Conservation (phyloP, 2,797 vertebrate species). For the Thamnophis elegans region DNA sequence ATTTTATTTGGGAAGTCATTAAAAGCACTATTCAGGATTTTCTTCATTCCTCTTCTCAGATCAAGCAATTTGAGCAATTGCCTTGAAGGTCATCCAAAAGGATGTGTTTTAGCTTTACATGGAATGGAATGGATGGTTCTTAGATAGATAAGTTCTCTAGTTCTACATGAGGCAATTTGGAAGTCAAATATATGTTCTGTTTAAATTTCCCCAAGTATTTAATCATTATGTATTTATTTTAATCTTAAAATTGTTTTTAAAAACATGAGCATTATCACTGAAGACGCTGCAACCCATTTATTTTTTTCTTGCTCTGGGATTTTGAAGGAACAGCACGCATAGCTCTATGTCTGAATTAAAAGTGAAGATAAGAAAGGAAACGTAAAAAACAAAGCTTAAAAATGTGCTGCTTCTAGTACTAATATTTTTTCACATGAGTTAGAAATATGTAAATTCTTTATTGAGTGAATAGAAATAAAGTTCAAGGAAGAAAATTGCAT, state of each 20-base stretch:
- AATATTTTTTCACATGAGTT: background rate
- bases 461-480: background rate
- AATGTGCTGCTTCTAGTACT: background rate
- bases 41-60: background rate
- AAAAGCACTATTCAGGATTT: background rate
- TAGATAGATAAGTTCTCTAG: background rate
- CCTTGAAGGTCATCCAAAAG: background rate
- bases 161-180: background rate
- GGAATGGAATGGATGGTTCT: background rate
- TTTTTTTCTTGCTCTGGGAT: background rate
- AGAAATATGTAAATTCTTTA: background rate
- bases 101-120: background rate
- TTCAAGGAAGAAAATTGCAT: background rate
- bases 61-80: background rate
- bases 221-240: slow-evolving; percentile 11
- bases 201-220: background rate
- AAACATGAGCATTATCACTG: background rate
- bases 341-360: background rate
- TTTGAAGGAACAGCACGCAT: background rate
- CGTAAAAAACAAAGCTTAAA: background rate
- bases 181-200: background rate
- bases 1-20: slow-evolving; percentile 2
- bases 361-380: background rate
- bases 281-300: background rate
- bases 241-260: background rate